phyloP scores from a whole-genome alignment of 2,888 invertebrate genomes.

The Eupeodes luniger region DNA sequence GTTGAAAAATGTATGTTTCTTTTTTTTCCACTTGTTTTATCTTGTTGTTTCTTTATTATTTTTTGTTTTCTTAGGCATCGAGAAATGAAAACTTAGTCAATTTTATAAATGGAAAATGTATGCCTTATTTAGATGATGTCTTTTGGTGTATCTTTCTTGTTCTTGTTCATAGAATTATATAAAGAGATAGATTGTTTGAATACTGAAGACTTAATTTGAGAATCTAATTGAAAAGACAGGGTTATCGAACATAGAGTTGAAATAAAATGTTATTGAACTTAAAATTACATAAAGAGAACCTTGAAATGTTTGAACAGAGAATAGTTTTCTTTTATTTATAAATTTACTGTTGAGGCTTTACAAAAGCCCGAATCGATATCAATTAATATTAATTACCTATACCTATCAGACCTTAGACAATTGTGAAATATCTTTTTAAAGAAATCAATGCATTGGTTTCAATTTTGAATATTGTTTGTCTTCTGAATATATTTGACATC shows the following conservation, averaged over 20 bases:
- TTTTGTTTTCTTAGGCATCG: slow-evolving; percentile 29
- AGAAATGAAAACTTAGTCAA: slow-evolving; percentile 68
- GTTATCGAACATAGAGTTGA: slow-evolving; percentile 37
- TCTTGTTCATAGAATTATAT: slow-evolving; percentile 6
- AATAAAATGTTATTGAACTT: too few relatives aligned
- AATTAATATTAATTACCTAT: too few relatives aligned
- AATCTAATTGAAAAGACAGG: slow-evolving; percentile 58
- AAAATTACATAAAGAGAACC: too few relatives aligned
- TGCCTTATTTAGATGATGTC: background rate
- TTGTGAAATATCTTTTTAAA: too few relatives aligned
- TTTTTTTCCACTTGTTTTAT: background rate
- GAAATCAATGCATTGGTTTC: too few relatives aligned
- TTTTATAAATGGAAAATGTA: slow-evolving; percentile 67
- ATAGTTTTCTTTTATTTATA: too few relatives aligned
- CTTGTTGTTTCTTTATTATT: slow-evolving; percentile 27
- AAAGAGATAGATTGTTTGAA: slow-evolving; percentile 43
- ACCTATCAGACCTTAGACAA: too few relatives aligned
- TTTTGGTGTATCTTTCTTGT: background rate
- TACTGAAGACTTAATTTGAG: slow-evolving; percentile 59
- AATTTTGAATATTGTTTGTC: too few relatives aligned
- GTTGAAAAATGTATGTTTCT: slow-evolving; percentile 18
- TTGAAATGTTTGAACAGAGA: too few relatives aligned
- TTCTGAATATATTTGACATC: too few relatives aligned
- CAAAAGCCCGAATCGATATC: too few relatives aligned
- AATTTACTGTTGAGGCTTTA: too few relatives aligned